Conservation (phyloP, 2,113 vertebrate species). For the Chauna torquata region DNA sequence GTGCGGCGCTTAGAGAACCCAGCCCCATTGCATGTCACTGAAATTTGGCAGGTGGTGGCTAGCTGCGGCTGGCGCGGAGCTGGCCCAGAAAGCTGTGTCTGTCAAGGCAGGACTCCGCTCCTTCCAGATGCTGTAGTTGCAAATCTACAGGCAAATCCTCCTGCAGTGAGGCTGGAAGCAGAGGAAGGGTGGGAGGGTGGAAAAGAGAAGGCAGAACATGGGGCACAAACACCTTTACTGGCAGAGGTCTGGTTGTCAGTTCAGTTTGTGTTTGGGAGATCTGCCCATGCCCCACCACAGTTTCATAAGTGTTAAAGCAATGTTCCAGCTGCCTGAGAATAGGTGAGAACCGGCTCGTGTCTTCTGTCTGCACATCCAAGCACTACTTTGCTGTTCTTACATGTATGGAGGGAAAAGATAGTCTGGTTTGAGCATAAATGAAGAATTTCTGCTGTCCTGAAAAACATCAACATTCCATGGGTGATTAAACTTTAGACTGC, state of each 20-base stretch:
- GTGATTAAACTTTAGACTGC: constrained; percentile 9
- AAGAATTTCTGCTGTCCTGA: neutral
- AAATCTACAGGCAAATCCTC: rapidly evolving
- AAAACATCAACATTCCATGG: neutral
- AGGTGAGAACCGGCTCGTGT: neutral
- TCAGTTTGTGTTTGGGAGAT: neutral
- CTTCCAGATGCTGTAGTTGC: neutral
- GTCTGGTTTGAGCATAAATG: neutral
- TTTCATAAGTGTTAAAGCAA: neutral
- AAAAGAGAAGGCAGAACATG: rapidly evolving
- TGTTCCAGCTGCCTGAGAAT: neutral
- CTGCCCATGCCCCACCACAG: neutral
- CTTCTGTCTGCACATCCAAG: neutral
- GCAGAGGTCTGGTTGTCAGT: neutral
- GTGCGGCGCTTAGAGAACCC: neutral
- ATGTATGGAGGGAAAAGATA: neutral
- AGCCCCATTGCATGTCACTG: neutral
- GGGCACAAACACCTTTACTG: rapidly evolving
- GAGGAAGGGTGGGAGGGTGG: neutral
- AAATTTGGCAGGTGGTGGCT: neutral
- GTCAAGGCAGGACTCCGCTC: neutral
- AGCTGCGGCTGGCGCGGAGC: neutral
- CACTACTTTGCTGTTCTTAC: neutral
- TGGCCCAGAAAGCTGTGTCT: neutral
- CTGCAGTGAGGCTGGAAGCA: neutral